Conservation (phyloP, 35 echinoderm and acorn worm genomes). For the Amphiura filiformis region DNA sequence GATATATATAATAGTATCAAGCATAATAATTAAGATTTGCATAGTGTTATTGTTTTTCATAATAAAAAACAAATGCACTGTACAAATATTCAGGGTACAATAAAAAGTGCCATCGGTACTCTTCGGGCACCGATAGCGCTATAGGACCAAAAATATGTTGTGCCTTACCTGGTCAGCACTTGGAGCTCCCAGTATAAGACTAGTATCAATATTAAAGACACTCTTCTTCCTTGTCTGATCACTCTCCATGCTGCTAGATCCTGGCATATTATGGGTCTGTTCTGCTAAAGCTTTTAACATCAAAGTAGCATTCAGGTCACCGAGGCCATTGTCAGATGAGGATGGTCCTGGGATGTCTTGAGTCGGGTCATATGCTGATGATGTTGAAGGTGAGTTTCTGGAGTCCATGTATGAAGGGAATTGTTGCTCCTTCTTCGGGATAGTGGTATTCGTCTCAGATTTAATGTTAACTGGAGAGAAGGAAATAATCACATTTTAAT, state of each 20-base stretch:
- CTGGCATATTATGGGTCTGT: neutral
- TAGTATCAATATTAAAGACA: neutral
- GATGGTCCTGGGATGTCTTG: neutral
- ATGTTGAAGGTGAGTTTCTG: neutral
- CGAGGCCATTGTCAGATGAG: neutral
- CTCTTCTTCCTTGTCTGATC: neutral
- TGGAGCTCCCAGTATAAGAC: neutral
- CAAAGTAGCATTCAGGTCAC: neutral
- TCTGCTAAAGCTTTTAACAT: neutral
- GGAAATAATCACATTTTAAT: no score
- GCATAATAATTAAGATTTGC: no score
- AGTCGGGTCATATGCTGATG: neutral
- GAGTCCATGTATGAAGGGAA: neutral
- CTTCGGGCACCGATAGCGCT: no score
- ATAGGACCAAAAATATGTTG: no score
- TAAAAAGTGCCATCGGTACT: no score
- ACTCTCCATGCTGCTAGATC: neutral
- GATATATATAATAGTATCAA: no score
- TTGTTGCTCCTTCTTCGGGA: neutral
- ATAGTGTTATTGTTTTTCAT: no score
- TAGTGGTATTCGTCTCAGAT: no score
- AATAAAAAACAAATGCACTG: neutral
- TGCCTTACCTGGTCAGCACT: neutral
- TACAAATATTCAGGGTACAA: no score
- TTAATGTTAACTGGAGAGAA: no score